These are phyloP conservation scores for Parotocinclus haroldoi DNA, from an alignment of 2,797 vertebrate genomes.

Conservation along the genomic window DNA sequence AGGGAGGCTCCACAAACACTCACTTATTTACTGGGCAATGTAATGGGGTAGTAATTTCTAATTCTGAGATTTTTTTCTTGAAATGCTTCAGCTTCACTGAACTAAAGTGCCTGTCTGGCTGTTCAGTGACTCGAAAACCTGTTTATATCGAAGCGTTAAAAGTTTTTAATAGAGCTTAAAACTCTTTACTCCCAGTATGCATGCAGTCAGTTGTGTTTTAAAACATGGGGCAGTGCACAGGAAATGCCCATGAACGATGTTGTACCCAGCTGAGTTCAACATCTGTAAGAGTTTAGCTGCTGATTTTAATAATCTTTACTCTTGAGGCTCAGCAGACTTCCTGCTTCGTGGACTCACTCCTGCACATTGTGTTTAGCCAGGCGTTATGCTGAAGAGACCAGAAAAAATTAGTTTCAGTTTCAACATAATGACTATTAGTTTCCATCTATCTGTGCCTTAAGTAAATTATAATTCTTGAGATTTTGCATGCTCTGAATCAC, in stretches of 20 bases:
- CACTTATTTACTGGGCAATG: no score
- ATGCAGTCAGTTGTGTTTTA: constrained; percentile 62
- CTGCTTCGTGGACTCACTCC: constrained; percentile 32
- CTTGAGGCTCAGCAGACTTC: constrained; percentile 43
- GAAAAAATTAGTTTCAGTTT: not conserved
- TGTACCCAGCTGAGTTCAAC: constrained; percentile 55
- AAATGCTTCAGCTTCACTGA: no score
- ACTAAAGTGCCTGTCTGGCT: not conserved
- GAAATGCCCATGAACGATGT: constrained; percentile 71
- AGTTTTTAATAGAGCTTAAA: constrained; percentile 34
- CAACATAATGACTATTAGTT: not conserved
- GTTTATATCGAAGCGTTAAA: no score
- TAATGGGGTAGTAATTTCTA: no score
- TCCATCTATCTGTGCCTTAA: not conserved
- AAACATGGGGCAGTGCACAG: constrained; percentile 60
- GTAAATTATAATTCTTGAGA: not conserved
- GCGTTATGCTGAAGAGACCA: not conserved
- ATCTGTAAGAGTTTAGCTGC: constrained; percentile 76
- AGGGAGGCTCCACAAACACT: no score
- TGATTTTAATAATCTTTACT: constrained; percentile 57
- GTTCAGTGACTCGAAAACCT: no score
- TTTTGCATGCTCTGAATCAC: not conserved
- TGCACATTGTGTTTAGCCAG: constrained; percentile 10
- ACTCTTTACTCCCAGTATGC: constrained; percentile 50
- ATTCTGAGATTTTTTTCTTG: no score